These are phyloP conservation scores for Buteo buteo DNA, from an alignment of 2,113 vertebrate genomes.

Conservation along the genomic window DNA sequence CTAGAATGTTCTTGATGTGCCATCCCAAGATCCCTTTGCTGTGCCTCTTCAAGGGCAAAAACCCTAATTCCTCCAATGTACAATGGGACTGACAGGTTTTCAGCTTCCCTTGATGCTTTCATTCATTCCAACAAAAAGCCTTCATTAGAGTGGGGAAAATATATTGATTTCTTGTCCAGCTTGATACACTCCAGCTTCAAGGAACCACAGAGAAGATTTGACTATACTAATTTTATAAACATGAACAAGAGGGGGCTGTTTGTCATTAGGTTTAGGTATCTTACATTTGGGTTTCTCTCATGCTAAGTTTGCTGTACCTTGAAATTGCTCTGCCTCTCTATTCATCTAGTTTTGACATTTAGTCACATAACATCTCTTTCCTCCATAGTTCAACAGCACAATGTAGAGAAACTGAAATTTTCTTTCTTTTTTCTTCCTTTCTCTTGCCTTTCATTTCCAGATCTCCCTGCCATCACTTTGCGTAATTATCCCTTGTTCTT, in stretches of 20 bases:
- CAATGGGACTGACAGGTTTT: background rate
- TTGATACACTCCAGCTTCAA: background rate
- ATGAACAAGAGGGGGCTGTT: background rate
- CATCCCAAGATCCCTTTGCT: background rate
- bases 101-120: background rate
- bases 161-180: background rate
- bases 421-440: background rate
- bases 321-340: background rate
- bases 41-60: background rate
- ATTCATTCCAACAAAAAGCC: background rate
- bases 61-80: background rate
- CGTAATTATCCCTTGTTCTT: background rate
- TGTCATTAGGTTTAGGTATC: background rate
- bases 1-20: background rate
- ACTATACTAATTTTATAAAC: background rate
- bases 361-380: background rate
- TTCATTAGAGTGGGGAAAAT: background rate
- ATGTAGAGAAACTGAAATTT: background rate
- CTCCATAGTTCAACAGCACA: background rate
- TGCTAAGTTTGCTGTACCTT: background rate
- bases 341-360: background rate
- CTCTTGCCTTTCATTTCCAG: background rate
- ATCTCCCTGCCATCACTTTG: background rate
- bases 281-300: background rate
- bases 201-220: background rate